Base-by-base conservation (phyloP, 1,140 invertebrate genomes). In the Drosophila lini region DNA sequence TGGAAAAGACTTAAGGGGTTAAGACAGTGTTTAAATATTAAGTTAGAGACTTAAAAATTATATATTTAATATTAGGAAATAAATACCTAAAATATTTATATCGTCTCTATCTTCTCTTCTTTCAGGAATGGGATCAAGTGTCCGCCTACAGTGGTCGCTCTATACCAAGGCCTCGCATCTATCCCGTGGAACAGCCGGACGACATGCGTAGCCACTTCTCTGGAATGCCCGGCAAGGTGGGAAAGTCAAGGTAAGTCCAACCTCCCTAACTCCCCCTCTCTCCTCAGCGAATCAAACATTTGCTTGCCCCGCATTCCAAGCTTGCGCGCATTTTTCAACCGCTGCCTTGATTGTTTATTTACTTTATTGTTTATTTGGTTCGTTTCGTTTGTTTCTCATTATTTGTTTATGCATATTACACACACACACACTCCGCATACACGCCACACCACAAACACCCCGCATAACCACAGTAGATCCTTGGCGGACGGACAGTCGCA, bases 141-240 rank as follows among this genome's bases (percentile, higher is more conserved):
- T 98, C 97, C 3, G 96, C 96, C 16, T 98, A 98, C 92, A 98
- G 97, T 91, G 96, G 96, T 62, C 94, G 97, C 81, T 97, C 96
- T 67, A 97, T 97, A 91, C 97, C 97, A n/a, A 93, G 97, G 60
- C 96, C 96, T 3, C 93, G 96, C 78, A 96, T 97, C 93, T 96
- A 96, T 93, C 94, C 96, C 60, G 93, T 96, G 59, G 94, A 96
- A 91, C 94, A 95, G 89, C 94, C 95, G 94, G 94, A 95, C 93
- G 84, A 94, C 94, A 84, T 94, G 94, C 69, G 96, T 95, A 90
- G 96, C 95, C 81, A 94, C 94, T 94, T 94, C 69, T 94, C 93
- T 63, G 92, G 92, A 28, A 93, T 94, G 81, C 93, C 93, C 13
- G 93, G 92, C 57, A 93, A 93, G 74, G 79, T 91, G 65, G 88